Evolutionary conservation across 2,113 vertebrate species (phyloP).

Genomic region (Apteryx owenii): DNA sequence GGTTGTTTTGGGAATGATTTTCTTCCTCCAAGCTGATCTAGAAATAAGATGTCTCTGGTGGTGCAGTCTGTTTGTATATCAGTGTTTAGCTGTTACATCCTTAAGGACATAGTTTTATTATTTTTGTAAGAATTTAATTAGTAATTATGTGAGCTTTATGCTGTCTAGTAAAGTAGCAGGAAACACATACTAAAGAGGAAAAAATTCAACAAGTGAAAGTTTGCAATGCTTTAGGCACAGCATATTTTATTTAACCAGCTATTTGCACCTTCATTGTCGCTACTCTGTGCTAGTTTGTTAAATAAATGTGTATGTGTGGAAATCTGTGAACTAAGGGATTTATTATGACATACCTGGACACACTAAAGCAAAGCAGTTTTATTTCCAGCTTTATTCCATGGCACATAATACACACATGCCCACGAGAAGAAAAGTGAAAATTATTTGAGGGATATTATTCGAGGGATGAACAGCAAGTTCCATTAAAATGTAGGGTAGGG

Average conservation of each 20-base stretch:
- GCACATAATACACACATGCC: background rate
- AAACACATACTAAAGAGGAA: background rate
- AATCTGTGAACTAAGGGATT: background rate
- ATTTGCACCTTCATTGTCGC: background rate
- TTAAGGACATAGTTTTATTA: slow-evolving; percentile 54
- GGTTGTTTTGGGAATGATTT: slow-evolving; percentile 18
- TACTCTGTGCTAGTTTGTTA: background rate
- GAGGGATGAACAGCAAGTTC: background rate
- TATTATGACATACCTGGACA: background rate
- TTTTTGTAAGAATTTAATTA: slow-evolving; percentile 62
- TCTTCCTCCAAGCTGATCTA: slow-evolving; percentile 25
- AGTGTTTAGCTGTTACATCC: slow-evolving; percentile 35
- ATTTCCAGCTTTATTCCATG: background rate
- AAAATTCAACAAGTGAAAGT: background rate
- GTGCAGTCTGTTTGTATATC: slow-evolving; percentile 38
- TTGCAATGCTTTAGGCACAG: background rate
- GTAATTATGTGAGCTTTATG: slow-evolving; percentile 30
- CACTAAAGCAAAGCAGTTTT: background rate
- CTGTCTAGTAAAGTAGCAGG: slow-evolving; percentile 14
- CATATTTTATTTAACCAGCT: background rate
- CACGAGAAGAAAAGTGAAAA: background rate
- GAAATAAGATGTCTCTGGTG: slow-evolving; percentile 40
- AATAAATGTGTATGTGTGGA: background rate
- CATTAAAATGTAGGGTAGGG: background rate
- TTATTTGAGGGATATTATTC: background rate